Evolutionary conservation across 2,113 vertebrate genomes (phyloP).

Genomic region (Xenopus tropicalis): DNA sequence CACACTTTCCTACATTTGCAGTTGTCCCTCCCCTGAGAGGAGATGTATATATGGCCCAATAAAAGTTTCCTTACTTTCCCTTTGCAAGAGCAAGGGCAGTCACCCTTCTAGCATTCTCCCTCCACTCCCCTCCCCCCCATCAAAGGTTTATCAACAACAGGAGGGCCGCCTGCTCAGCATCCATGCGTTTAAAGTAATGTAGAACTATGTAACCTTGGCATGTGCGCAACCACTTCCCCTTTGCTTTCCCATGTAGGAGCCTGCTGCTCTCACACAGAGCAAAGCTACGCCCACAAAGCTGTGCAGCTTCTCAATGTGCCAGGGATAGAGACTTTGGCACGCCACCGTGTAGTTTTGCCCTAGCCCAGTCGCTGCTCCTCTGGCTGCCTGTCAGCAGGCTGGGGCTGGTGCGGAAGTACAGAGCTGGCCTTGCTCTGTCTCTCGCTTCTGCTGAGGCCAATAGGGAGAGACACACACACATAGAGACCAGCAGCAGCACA

Average conservation of each 20-base stretch:
- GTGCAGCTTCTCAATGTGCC: not conserved
- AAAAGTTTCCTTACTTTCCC: too few relatives aligned
- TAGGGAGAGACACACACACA: slow-evolving; percentile 10
- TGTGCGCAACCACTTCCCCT: not conserved
- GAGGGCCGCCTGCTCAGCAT: too few relatives aligned
- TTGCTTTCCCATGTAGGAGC: not conserved
- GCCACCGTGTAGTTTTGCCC: not conserved
- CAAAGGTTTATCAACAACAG: too few relatives aligned
- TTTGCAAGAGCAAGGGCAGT: too few relatives aligned
- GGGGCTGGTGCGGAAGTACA: slow-evolving; percentile 24
- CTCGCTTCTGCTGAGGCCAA: slow-evolving; percentile 8
- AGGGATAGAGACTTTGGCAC: not conserved
- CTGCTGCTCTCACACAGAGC: not conserved
- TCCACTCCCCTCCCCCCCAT: too few relatives aligned
- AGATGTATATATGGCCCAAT: too few relatives aligned
- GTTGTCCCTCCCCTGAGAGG: too few relatives aligned
- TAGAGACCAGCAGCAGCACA: not conserved
- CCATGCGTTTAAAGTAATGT: too few relatives aligned
- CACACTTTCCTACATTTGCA: too few relatives aligned
- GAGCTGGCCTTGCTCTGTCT: not conserved
- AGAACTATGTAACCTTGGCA: too few relatives aligned
- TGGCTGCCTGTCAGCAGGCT: not conserved
- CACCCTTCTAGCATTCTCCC: too few relatives aligned
- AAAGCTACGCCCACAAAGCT: slow-evolving; percentile 1
- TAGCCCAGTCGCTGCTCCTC: not conserved